Conservation (phyloP, 2,113 vertebrate genomes). For the Hiodon alosoides region DNA sequence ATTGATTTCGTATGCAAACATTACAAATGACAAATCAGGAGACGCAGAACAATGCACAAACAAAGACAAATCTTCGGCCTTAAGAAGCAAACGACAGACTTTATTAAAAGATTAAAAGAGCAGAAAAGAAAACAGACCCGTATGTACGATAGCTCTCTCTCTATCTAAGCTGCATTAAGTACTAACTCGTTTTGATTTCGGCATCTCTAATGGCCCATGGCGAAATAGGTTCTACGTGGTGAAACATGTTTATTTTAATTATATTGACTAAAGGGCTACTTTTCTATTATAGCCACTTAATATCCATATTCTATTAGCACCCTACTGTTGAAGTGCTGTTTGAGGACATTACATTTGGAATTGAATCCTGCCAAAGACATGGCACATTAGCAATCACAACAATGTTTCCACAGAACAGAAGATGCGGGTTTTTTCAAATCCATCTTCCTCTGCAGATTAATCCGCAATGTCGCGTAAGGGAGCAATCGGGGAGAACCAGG, state of each 20-base stretch:
- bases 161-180: conserved; percentile 21
- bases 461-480: conserved; percentile 13
- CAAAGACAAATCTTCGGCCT: conserved; percentile 9
- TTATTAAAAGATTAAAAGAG: conserved; percentile 32
- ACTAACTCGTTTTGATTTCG: conserved; percentile 28
- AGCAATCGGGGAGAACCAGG: conserved; percentile 22
- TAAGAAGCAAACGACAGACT: conserved; percentile 11
- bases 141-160: conserved; percentile 16
- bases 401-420: conserved; percentile 25
- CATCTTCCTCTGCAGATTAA: conserved; percentile 15
- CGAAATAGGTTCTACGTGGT: conserved; percentile 29
- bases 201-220: conserved; percentile 25
- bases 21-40: conserved; percentile 29
- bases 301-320: conserved; percentile 28
- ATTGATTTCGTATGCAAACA: conserved; percentile 32
- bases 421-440: conserved; percentile 11
- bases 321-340: conserved; percentile 7
- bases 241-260: conserved; percentile 36
- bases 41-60: conserved; percentile 21
- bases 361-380: conserved; percentile 17
- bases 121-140: conserved; percentile 15
- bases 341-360: conserved; percentile 24
- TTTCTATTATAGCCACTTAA: conserved; percentile 32
- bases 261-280: conserved; percentile 32
- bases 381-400: conserved; percentile 28